Evolutionary conservation across 1,140 invertebrate species (phyloP).

Genomic region (Dufourea novaeangliae): DNA sequence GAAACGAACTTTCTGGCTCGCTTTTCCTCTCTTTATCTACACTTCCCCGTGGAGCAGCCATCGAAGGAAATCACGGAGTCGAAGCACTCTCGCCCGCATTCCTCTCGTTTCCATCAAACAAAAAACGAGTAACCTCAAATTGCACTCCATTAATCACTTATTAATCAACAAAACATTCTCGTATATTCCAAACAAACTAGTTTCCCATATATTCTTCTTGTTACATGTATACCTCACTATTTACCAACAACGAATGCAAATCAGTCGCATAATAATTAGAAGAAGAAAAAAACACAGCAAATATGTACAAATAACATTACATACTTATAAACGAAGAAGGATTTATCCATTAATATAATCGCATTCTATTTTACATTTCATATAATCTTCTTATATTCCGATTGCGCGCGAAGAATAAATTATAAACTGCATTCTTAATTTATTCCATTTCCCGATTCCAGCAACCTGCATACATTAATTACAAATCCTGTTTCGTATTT

Average conservation of each 20-base stretch:
- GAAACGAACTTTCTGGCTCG: conserved; percentile 17
- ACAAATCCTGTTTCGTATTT: not conserved
- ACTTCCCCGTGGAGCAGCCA: not conserved
- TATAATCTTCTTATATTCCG: not conserved
- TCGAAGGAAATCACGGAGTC: not conserved
- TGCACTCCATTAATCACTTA: not conserved
- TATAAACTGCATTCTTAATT: not conserved
- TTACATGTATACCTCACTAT: too few relatives aligned
- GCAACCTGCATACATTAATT: not conserved
- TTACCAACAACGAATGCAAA: too few relatives aligned
- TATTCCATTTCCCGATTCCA: not conserved
- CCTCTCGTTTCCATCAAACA: not conserved
- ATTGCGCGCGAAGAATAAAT: not conserved
- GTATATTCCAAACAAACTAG: not conserved
- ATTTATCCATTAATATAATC: not conserved
- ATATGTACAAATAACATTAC: too few relatives aligned
- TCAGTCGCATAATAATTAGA: too few relatives aligned
- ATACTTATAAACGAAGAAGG: too few relatives aligned
- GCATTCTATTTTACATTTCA: not conserved
- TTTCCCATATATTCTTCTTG: too few relatives aligned
- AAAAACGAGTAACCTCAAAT: not conserved
- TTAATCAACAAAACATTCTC: not conserved
- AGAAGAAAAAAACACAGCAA: too few relatives aligned
- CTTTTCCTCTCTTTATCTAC: not conserved
- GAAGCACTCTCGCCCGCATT: not conserved